phyloP scores from a whole-genome alignment of 2,888 invertebrate genomes.

The Phorcus lineatus region DNA sequence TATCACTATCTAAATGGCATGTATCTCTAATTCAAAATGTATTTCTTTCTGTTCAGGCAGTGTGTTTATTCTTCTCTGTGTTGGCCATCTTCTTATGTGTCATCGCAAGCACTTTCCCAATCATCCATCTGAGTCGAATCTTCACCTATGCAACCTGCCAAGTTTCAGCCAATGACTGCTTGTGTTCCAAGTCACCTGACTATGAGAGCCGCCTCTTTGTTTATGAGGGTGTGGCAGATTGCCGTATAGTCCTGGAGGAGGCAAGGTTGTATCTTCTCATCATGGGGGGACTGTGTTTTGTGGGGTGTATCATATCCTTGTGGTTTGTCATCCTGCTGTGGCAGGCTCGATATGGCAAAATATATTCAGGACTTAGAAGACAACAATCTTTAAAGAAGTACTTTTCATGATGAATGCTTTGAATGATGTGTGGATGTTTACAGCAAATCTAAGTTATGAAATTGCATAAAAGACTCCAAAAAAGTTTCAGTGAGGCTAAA shows the following conservation, averaged over 20 bases:
- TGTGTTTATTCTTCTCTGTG: conserved; percentile 43
- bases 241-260: conserved; percentile 41
- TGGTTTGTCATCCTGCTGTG: conserved; percentile 48
- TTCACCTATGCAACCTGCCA: conserved; percentile 43
- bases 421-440: too few species aligned
- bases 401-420: neutral
- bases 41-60: conserved; percentile 37
- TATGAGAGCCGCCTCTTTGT: conserved; percentile 21
- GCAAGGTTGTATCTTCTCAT: conserved; percentile 44
- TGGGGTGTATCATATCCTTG: conserved; percentile 43
- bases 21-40: too few species aligned
- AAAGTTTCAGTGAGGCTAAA: too few species aligned
- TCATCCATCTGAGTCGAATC: conserved; percentile 45
- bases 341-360: conserved; percentile 48
- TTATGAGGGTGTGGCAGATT: conserved; percentile 35
- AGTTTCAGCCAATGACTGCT: conserved; percentile 35
- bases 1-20: too few species aligned
- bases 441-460: too few species aligned
- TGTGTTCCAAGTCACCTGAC: conserved; percentile 41
- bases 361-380: conserved; percentile 38
- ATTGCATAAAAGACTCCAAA: too few species aligned
- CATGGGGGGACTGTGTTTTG: conserved; percentile 39
- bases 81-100: conserved; percentile 45
- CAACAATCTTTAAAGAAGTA: conserved; percentile 1
- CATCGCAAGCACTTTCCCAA: conserved; percentile 46